Evolutionary conservation across 1,140 invertebrate genomes (phyloP).

Genomic region (Brachionus calyciflorus): DNA sequence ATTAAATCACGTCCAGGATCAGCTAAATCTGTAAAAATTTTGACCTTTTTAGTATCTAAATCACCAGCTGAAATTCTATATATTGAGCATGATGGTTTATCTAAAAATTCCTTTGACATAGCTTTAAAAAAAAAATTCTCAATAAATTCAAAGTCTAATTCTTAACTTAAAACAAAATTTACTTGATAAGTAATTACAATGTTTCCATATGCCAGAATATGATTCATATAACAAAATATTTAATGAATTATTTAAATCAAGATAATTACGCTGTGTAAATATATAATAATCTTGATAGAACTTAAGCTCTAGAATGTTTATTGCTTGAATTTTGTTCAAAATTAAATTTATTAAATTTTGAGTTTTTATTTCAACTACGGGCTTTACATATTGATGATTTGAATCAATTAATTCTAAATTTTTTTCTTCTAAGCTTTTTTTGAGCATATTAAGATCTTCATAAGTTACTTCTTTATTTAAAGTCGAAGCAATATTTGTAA

Average conservation of each 20-base stretch:
- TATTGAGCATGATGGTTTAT: neutral
- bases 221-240: neutral
- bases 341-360: constrained; percentile 10
- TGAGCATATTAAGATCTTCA: neutral
- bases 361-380: neutral
- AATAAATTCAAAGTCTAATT: neutral
- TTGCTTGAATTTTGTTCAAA: neutral
- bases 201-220: constrained; percentile 35
- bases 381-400: neutral
- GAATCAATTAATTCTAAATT: neutral
- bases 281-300: neutral
- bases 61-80: neutral
- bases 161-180: too few relatives aligned
- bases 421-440: neutral
- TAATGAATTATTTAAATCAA: neutral
- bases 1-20: constrained; percentile 17
- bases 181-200: constrained; percentile 31
- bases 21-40: neutral
- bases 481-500: neutral
- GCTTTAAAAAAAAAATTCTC: neutral
- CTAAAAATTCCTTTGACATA: neutral
- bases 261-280: neutral
- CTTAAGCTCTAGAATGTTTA: neutral
- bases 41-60: neutral
- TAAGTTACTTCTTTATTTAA: neutral